Conservation (phyloP, 2,888 invertebrate genomes). For the Caenorhabditis virilis region DNA sequence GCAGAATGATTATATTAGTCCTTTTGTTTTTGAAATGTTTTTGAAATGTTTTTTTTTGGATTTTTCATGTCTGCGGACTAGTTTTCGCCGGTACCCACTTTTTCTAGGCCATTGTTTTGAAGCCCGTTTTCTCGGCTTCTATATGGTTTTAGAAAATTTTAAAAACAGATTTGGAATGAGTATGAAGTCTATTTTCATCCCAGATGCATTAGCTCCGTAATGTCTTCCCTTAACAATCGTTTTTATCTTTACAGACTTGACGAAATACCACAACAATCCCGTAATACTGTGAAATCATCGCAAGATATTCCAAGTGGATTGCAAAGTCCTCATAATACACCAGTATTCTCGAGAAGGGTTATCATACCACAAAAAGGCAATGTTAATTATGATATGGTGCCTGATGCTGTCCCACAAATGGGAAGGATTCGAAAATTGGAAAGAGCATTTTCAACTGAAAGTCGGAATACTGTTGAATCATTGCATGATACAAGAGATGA, state of each 20-base stretch:
- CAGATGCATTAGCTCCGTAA: too few species aligned
- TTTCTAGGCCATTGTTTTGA: too few species aligned
- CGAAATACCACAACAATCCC: background rate
- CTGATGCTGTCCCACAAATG: conserved; percentile 26
- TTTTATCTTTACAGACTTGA: conserved; percentile 1
- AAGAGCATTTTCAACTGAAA: conserved; percentile 29
- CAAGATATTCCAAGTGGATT: conserved; percentile 28
- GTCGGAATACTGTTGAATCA: conserved; percentile 31
- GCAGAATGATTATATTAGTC: too few species aligned
- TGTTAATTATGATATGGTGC: conserved; percentile 26
- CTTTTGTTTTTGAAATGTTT: too few species aligned
- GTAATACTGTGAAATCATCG: conserved; percentile 4
- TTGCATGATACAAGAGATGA: conserved; percentile 24
- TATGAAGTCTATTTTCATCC: too few species aligned
- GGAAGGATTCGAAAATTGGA: conserved; percentile 36
- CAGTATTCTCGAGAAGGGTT: conserved; percentile 20
- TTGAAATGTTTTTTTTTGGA: too few species aligned
- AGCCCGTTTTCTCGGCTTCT: too few species aligned
- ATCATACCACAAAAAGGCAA: conserved; percentile 23
- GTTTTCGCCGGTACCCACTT: too few species aligned
- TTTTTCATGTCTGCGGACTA: too few species aligned
- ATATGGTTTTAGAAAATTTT: too few species aligned
- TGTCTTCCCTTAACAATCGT: too few species aligned
- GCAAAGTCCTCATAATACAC: conserved; percentile 31
- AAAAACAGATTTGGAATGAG: too few species aligned